These are phyloP conservation scores for Cassiopea andromeda DNA, from an alignment of 30 jellyfish, hydroid and myxozoan species.

Conservation along the genomic window DNA sequence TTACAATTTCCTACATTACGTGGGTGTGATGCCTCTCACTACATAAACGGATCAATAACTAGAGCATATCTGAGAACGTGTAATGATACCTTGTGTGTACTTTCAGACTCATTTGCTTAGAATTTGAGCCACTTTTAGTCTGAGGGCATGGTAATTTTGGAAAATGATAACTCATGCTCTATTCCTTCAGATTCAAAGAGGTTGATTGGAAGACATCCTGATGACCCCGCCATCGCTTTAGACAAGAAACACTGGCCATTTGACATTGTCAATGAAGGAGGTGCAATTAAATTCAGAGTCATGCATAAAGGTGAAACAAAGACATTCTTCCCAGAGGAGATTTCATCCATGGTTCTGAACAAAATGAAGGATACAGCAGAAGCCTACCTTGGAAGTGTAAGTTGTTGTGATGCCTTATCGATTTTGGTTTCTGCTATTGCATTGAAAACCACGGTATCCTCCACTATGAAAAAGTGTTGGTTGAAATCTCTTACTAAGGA, in stretches of 20 bases:
- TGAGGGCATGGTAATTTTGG: too few relatives aligned
- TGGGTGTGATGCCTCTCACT: too few relatives aligned
- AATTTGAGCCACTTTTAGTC: too few relatives aligned
- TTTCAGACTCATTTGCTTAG: too few relatives aligned
- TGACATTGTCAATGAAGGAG: slow-evolving; percentile 74
- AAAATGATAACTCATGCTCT: not conserved
- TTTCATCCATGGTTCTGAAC: slow-evolving; percentile 65
- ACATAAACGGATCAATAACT: too few relatives aligned
- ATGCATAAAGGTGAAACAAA: slow-evolving; percentile 70
- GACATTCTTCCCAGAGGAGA: slow-evolving; percentile 86
- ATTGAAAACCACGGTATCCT: too few relatives aligned
- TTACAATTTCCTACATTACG: too few relatives aligned
- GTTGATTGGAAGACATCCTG: not conserved
- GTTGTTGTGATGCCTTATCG: not conserved
- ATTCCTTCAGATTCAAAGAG: not conserved
- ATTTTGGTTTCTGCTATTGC: too few relatives aligned
- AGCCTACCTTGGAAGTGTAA: slow-evolving; percentile 75
- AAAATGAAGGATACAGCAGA: slow-evolving; percentile 53
- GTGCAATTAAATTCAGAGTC: slow-evolving; percentile 70
- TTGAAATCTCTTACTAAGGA: too few relatives aligned
- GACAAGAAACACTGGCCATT: slow-evolving; percentile 90
- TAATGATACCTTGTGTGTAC: too few relatives aligned
- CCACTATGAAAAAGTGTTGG: too few relatives aligned
- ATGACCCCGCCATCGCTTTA: not conserved
- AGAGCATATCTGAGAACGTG: too few relatives aligned